Percentiles rank a stretch among this genome's conserved stretches.
These are phyloP conservation scores for Aix galericulata DNA, from an alignment of 2,113 vertebrate species.

Conservation along the genomic window DNA sequence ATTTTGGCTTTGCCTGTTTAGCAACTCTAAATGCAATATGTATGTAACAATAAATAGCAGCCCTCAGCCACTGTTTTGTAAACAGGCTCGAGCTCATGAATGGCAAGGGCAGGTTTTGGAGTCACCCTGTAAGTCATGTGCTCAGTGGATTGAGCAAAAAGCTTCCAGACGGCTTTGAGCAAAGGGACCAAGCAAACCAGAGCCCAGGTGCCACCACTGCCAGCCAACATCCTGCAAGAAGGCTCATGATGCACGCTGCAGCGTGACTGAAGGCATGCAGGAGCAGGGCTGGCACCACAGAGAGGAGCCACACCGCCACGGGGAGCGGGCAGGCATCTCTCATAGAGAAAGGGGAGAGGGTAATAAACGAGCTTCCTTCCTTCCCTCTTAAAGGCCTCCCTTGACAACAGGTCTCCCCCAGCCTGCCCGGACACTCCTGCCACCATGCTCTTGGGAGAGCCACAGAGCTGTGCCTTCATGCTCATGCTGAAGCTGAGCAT, in stretches of 20 bases:
- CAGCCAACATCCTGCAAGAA: neutral
- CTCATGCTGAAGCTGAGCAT: neutral
- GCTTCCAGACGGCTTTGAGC: neutral
- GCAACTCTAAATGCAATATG: neutral
- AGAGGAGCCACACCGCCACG: accelerated
- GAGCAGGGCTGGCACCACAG: accelerated
- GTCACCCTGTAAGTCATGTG: neutral
- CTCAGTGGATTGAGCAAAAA: neutral
- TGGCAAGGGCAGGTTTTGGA: neutral
- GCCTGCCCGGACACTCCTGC: no score
- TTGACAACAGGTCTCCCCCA: no score
- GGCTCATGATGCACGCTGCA: no score
- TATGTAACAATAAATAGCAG: conserved; percentile 10
- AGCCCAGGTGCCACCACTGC: neutral
- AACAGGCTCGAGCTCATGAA: conserved; percentile 31
- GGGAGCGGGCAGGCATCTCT: neutral
- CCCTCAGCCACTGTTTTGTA: conserved; percentile 40
- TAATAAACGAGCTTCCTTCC: neutral
- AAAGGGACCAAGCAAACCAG: neutral
- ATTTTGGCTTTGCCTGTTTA: conserved; percentile 40
- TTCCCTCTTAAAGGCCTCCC: neutral
- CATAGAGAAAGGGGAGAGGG: accelerated
- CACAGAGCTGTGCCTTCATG: neutral
- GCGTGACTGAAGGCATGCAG: no score
- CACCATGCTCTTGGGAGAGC: neutral